These are phyloP conservation scores for Tachysurus fulvidraco DNA, from an alignment of 2,113 vertebrate genomes.

Conservation along the genomic window DNA sequence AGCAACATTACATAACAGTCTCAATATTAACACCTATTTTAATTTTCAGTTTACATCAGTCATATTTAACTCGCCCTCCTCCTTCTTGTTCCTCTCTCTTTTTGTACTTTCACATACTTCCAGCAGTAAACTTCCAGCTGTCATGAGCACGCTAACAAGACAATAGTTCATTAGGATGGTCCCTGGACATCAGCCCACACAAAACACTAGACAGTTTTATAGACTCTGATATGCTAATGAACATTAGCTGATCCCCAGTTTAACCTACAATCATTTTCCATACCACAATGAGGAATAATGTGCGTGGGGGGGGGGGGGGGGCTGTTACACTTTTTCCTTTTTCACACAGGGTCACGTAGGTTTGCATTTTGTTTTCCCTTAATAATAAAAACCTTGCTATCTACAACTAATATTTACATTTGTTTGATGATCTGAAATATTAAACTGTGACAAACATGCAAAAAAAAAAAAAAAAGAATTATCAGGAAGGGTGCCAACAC, in stretches of 20 bases:
- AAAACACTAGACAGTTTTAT: not conserved
- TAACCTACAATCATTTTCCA: not conserved
- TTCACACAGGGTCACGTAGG: no score
- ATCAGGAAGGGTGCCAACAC: no score
- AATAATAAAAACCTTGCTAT: no score
- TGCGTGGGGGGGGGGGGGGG: no score
- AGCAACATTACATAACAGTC: not conserved
- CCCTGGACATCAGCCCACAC: not conserved
- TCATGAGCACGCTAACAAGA: not conserved
- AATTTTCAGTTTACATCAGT: not conserved
- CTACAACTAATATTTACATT: no score
- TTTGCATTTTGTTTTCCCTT: no score
- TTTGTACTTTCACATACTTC: not conserved
- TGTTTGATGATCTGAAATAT: no score
- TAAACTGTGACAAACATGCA: no score
- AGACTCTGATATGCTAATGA: not conserved
- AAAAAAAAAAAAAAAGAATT: no score
- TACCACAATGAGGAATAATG: not conserved
- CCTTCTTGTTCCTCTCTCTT: not conserved
- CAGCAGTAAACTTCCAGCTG: not conserved
- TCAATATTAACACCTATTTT: not conserved
- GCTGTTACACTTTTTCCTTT: no score
- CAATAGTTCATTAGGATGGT: not conserved
- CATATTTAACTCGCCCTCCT: not conserved
- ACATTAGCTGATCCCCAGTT: not conserved